Evolutionary conservation across 2,888 invertebrate species (phyloP).

Genomic region (Parthenolecanium corni): DNA sequence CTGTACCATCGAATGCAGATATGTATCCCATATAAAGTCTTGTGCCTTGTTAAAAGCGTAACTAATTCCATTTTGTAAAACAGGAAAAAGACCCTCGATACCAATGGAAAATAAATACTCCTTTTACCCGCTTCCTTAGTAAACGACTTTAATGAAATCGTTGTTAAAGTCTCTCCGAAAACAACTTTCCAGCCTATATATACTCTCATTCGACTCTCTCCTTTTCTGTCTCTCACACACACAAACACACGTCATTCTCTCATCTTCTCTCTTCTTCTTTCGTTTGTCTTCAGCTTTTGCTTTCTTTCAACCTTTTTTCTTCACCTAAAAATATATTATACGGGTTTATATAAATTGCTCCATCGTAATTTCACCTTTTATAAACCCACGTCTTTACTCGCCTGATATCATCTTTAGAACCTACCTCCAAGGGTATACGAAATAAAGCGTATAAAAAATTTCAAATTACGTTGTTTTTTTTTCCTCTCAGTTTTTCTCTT

Average conservation of each 20-base stretch:
- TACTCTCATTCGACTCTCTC: no score
- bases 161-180: no score
- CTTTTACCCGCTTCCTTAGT: no score
- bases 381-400: not conserved
- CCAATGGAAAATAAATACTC: no score
- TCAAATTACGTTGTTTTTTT: constrained; percentile 10
- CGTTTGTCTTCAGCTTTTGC: not conserved
- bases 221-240: not conserved
- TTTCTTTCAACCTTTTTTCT: not conserved
- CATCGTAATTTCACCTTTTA: not conserved
- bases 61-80: no score
- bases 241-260: not conserved
- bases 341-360: constrained; percentile 8
- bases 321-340: no score
- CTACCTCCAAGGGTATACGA: not conserved
- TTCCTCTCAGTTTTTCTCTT: not conserved
- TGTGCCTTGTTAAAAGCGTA: no score
- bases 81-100: no score
- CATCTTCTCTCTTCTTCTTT: not conserved
- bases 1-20: no score
- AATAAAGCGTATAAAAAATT: constrained; percentile 3
- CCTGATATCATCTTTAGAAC: not conserved
- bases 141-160: no score
- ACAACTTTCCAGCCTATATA: no score
- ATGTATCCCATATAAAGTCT: no score